phyloP scores from a whole-genome alignment of 2,888 invertebrate genomes.

The Tipula unca region DNA sequence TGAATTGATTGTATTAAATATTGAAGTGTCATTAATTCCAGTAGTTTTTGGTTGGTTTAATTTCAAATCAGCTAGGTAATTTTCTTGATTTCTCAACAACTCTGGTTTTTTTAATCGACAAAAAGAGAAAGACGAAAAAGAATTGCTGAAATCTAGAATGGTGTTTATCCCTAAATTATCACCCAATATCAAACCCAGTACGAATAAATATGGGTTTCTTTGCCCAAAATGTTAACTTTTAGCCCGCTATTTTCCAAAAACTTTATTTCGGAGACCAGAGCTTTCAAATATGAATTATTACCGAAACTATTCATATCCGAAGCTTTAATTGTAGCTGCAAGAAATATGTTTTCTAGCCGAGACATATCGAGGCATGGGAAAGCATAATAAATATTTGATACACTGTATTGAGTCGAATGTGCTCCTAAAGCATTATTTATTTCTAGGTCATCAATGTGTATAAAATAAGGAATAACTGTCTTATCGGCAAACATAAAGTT shows the following conservation, averaged over 20 bases:
- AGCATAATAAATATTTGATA: background rate
- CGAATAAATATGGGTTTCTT: background rate
- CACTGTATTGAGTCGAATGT: background rate
- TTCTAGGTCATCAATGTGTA: background rate
- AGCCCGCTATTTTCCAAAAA: background rate
- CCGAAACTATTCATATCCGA: background rate
- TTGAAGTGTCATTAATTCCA: too few relatives aligned
- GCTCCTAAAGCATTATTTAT: background rate
- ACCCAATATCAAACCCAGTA: background rate
- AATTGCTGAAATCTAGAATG: too few relatives aligned
- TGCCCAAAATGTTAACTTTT: background rate
- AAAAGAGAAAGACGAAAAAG: too few relatives aligned
- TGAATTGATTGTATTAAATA: too few relatives aligned
- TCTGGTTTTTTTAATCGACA: too few relatives aligned
- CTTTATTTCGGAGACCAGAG: background rate
- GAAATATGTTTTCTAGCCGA: background rate
- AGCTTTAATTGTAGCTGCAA: background rate
- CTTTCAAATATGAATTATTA: background rate
- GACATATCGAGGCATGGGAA: background rate
- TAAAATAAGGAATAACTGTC: background rate
- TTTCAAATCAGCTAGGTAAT: too few relatives aligned
- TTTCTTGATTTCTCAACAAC: too few relatives aligned
- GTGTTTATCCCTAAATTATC: background rate
- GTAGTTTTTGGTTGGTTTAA: too few relatives aligned
- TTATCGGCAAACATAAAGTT: background rate